A percentile compares a stretch with the other conserved stretches of the same genome.
Conservation (phyloP, 2,113 vertebrate species). For the Solea solea region DNA sequence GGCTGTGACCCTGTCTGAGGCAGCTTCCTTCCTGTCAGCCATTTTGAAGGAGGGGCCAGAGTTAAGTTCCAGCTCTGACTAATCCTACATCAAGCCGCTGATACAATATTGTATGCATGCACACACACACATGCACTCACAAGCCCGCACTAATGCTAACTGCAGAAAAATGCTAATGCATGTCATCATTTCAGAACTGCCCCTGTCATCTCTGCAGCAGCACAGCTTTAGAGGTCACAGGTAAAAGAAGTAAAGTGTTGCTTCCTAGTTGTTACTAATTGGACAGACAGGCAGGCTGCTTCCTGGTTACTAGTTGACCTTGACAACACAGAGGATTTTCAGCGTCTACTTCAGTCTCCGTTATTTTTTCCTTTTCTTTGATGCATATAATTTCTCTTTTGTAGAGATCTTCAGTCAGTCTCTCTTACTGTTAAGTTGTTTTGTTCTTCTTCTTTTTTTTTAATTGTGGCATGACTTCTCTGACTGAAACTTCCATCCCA, state of each 20-base stretch:
- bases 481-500: neutral
- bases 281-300: constrained; percentile 68
- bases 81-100: constrained; percentile 72
- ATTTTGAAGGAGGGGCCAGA: constrained; percentile 76
- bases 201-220: constrained; percentile 72
- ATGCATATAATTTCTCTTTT: constrained; percentile 14
- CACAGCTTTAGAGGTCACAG: constrained; percentile 75
- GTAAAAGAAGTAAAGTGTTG: constrained; percentile 64
- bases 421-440: neutral
- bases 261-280: constrained; percentile 79
- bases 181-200: constrained; percentile 78
- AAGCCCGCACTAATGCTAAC: constrained; percentile 73
- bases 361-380: constrained; percentile 17
- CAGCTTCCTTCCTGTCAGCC: constrained; percentile 77
- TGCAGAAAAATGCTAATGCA: constrained; percentile 79
- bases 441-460: constrained; percentile 2
- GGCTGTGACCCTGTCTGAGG: constrained; percentile 73
- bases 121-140: constrained; percentile 49
- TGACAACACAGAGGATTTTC: constrained; percentile 65
- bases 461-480: neutral
- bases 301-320: constrained; percentile 75
- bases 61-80: constrained; percentile 64
- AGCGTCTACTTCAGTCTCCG: constrained; percentile 36
- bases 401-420: neutral
- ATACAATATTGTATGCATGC: constrained; percentile 62